A percentile compares a stretch with the other conserved stretches of the same genome.
These are phyloP conservation scores for Epinephelus coioides DNA, from an alignment of 2,797 vertebrate species.

Conservation along the genomic window DNA sequence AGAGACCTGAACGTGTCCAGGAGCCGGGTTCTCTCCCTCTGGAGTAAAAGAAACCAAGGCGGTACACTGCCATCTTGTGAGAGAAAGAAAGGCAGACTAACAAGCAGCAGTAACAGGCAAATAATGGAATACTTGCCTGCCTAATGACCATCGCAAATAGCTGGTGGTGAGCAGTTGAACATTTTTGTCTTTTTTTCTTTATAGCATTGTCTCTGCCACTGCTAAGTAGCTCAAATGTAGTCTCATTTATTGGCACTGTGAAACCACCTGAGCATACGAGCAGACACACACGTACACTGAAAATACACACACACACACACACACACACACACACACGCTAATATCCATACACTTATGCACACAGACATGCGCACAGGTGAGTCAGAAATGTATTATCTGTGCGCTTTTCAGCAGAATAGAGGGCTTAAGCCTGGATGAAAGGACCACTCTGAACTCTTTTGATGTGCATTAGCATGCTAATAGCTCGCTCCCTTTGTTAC, in stretches of 20 bases:
- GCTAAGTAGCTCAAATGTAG: constrained; percentile 46
- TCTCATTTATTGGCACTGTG: constrained; percentile 31
- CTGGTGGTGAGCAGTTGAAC: constrained; percentile 44
- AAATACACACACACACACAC: not conserved
- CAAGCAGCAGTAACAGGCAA: constrained; percentile 41
- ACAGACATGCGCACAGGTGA: constrained; percentile 58
- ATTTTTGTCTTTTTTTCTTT: constrained; percentile 52
- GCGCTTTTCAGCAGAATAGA: constrained; percentile 53
- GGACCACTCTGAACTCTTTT: constrained; percentile 74
- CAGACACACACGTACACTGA: not conserved
- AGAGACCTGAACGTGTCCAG: constrained; percentile 56
- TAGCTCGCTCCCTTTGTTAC: constrained; percentile 76
- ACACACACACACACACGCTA: constrained; percentile 9
- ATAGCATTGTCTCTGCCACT: constrained; percentile 21
- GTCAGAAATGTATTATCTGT: constrained; percentile 62
- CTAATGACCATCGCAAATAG: constrained; percentile 58
- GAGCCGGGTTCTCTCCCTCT: constrained; percentile 36
- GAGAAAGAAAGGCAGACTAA: constrained; percentile 61
- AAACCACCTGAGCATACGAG: constrained; percentile 39
- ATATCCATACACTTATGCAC: constrained; percentile 25
- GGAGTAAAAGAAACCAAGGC: constrained; percentile 67
- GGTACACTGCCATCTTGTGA: constrained; percentile 89
- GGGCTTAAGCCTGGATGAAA: constrained; percentile 74
- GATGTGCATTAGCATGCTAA: constrained; percentile 83
- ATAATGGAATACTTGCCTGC: constrained; percentile 49